phyloP scores from a whole-genome alignment of 92 coral and sea anemone species.

The Parazoanthus darwini region DNA sequence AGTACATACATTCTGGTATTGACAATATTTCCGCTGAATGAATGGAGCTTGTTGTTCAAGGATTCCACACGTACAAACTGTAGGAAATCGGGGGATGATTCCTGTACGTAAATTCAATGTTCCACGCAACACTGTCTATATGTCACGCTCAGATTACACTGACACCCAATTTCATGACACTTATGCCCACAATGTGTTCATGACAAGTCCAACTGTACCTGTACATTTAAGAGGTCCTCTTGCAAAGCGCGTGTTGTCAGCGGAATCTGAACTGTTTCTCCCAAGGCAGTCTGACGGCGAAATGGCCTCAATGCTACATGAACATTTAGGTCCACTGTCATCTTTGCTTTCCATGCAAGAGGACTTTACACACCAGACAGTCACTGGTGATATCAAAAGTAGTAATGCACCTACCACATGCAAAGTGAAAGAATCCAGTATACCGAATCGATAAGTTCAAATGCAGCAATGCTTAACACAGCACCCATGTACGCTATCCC shows the following conservation, averaged over 20 bases:
- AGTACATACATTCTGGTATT: too few species aligned
- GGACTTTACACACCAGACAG: background rate
- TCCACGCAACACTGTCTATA: too few species aligned
- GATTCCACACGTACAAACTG: too few species aligned
- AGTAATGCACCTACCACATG: conserved; percentile 18
- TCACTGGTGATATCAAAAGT: conserved; percentile 16
- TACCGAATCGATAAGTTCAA: conserved; percentile 1
- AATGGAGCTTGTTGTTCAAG: too few species aligned
- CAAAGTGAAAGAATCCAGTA: background rate
- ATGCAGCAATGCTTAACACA: conserved; percentile 7
- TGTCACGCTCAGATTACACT: too few species aligned
- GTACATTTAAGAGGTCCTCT: conserved; percentile 1
- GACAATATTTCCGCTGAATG: too few species aligned
- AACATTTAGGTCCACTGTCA: conserved; percentile 22
- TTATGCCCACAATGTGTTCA: too few species aligned
- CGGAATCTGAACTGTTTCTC: background rate
- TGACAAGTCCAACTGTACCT: background rate
- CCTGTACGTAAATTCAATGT: too few species aligned
- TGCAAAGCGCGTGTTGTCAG: background rate
- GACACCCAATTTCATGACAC: too few species aligned
- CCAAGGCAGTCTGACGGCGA: conserved; percentile 25
- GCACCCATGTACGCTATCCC: conserved; percentile 22
- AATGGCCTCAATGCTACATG: conserved; percentile 8
- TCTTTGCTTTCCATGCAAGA: conserved; percentile 5
- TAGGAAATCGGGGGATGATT: too few species aligned